Conservation (phyloP, 2,888 invertebrate species). For the Pteria penguin region DNA sequence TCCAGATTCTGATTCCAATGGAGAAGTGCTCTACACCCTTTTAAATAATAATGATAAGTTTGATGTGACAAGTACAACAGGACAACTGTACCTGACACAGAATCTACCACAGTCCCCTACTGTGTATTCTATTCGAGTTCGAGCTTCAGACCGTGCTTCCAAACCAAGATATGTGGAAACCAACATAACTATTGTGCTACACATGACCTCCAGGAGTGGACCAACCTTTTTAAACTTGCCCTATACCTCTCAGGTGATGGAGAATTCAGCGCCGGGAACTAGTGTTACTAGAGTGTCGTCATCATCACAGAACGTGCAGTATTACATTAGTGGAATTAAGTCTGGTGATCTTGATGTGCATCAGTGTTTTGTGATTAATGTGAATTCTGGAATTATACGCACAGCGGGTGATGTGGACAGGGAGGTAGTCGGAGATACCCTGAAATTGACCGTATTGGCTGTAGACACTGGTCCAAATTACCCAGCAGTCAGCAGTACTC, state of each 20-base stretch:
- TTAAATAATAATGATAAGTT: constrained; percentile 44
- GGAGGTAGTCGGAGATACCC: constrained; percentile 66
- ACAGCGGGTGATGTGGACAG: constrained; percentile 64
- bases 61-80: constrained; percentile 49
- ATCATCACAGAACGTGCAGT: constrained; percentile 84
- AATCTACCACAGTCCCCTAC: constrained; percentile 45
- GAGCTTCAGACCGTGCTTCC: constrained; percentile 60
- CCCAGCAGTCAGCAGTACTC: constrained; percentile 66
- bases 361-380: constrained; percentile 66
- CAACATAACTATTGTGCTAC: constrained; percentile 54
- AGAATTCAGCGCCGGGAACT: constrained; percentile 93
- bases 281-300: constrained; percentile 87
- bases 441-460: constrained; percentile 72
- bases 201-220: constrained; percentile 37
- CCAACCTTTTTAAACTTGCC: constrained; percentile 57
- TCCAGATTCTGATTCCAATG: constrained; percentile 94
- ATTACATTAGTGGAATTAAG: constrained; percentile 88
- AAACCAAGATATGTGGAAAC: constrained; percentile 45
- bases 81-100: constrained; percentile 50
- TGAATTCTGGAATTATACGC: constrained; percentile 63
- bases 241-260: constrained; percentile 89
- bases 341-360: constrained; percentile 80
- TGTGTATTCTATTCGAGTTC: constrained; percentile 56
- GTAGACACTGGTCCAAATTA: constrained; percentile 60
- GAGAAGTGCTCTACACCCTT: constrained; percentile 91